Base-by-base conservation (phyloP, 2,797 vertebrate genomes). In the Clarias laeviceps region DNA sequence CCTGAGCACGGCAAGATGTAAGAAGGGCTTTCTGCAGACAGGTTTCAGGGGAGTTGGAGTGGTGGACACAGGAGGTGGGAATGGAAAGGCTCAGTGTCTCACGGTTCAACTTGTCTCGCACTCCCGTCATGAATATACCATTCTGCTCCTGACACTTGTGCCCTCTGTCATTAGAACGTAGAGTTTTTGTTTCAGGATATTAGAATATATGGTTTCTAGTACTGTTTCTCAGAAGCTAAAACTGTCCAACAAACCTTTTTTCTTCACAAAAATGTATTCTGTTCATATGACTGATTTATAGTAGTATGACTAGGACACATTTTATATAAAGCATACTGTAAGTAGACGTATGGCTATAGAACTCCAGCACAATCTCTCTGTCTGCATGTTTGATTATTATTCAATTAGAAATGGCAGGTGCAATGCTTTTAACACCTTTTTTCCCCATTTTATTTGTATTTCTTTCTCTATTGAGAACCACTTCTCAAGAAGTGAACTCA, bases 71-170 rank as follows among this genome's bases (percentile, higher is more conserved):
- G 73, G 11, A 86, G 68, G 80, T 76, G 82, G 24, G 14, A 89
- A 89, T 5, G 27, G 57, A 80, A 29, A 84, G 22, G 83, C 61
- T 17, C 14, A 22, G 82, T 82, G 74, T n/a, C 61, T 27, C n/a
- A 40, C 34, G 64, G 37, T 73, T 66, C 76, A 27, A 69, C 56
- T 24, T 56, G 61, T 82, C 56, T 80, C 37, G 82, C 15, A 82
- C 70, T 2, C 0, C 4, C 64, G 79, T 76, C 37, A 80, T 74
- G 79, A 84, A 86, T 70, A 85, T 70, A 64, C 64, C 85, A 86
- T 61, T 84, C 64, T 85, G 57, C 15, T 54, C 45, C n/a, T 57
- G 50, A 32, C 17, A 37, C 29, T 40, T 54, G 34, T 66, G 57
- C 27, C 70, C 73, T 77, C 37, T n/a, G 14, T 80, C 80, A 82